Base-by-base conservation (phyloP, 2,113 vertebrate species). In the Archocentrus centrarchus region DNA sequence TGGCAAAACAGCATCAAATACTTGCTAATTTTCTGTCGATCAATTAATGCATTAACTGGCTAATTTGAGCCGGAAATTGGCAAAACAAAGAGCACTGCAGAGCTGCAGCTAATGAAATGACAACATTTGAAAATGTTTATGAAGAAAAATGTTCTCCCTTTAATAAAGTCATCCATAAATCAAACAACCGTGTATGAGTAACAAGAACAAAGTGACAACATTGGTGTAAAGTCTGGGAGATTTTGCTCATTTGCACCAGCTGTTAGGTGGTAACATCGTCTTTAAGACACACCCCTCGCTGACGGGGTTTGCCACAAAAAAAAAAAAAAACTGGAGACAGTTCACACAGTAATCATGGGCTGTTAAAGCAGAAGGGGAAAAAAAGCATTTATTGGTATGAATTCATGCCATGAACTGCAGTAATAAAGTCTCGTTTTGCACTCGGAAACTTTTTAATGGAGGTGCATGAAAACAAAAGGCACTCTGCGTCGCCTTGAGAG, bases 401-500 rank as follows among this genome's bases (percentile, higher is more conserved):
- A 75, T 80, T 58, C 8, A 6, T 27, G n/a, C 30, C 3, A 1
- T 53, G 75, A 85, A 83, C 80, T 81, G 57, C 24, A 10, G 73
- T 11, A 59, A 59, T 37, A 6, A 85, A 79, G 79, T 83, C 68
- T 80, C 60, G n/a, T 59, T 77, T 82, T 81, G 84, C 37, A 84
- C 75, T 62, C 80, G 15, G 63, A 92, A 92, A 83, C 88, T 93
- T 82, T 92, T 93, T 84, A 92, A 91, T 89, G 86, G 78, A 78
- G 9, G 30, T 37, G 17, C 88, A 80, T 63, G 66, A 82, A 91
- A 91, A 91, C 86, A 81, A 90, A 84, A 86, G 78, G 89, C 84
- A 5, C 57, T 37, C n/a, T 41, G 70, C 78, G 5, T 87, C 41
- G 77, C 85, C 86, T 84, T 70, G 55, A 86, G 63, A 88, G 83